Base-by-base conservation (phyloP, 2,888 invertebrate species). In the Drosophila aldrichi region DNA sequence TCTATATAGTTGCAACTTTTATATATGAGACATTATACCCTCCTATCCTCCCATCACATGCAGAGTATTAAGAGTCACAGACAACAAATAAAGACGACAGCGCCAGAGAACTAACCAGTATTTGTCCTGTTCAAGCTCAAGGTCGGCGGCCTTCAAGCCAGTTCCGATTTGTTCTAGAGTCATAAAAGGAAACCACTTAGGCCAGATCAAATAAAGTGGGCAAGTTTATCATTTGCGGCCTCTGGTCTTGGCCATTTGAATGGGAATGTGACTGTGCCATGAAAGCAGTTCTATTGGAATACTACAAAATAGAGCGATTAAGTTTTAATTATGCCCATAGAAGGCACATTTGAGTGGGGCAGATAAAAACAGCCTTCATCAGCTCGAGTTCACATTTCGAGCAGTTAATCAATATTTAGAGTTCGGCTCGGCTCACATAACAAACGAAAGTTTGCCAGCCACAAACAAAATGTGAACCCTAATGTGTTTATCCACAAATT, bases 401-500 rank as follows among this genome's bases (percentile, higher is more conserved):
- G 58, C 20, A 32, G 44, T 49, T 43, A 58, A 55, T 63, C 64
- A 84, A 81, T 81, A 82, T 81, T 85, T 70, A 63, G 62, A 59
- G 63, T 54, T 62, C 20, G 44, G 44, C 36, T 34, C 43, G 29
- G 63, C 14, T 40, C 43, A 34, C 29, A 54, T 36, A 62, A 70
- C 29, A 25, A 38, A 38, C 73, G 71, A 83, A 82, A 84, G 86
- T 88, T 88, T 88, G 69, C 60, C 46, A 63, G 46, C 61, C 61
- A 65, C 55, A 83, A 83, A 84, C 61, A 84, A 57, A 10, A 72
- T 60, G 67, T 69, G 75, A 38, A 40, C 25, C 67, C 81, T 86
- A 86, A 82, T 83, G 87, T 81, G 78, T 84, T 85, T 85, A 77
- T 77, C 70, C 85, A 68, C 71, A 73, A 73, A 74, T n/a, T 67